Evolutionary conservation across 2,113 vertebrate species (phyloP), one percentile per base, ranked within the genome.

Genomic region (Himantopus leucocephalus): DNA sequence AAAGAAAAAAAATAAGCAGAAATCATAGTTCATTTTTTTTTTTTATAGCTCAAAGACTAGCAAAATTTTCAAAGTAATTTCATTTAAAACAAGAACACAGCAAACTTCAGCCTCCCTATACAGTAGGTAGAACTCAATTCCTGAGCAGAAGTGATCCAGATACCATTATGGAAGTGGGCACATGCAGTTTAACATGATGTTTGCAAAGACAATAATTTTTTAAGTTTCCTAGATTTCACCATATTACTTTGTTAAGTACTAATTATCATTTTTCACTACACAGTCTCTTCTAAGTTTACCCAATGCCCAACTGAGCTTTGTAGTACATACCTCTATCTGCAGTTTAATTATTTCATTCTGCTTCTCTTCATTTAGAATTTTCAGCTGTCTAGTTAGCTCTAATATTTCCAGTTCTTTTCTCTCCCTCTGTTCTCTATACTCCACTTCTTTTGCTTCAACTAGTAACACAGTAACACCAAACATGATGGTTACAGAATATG

Each of bases 331-430:
- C 99, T 99, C 99, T 98, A 99, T 98, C 75, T 99, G 99, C 67
- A 99, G 87, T 97, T 98, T 99, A 48, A 99, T 97, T 27, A 99
- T 98, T 97, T 99, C 99, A 62, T 97, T 99, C 97, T 99, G 98
- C 59, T 98, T 99, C 97, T 99, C 98, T 89, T 98, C 98, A 92
- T 99, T 99, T 96, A 99, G 98, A 72, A 97, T 98, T 96, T 94
- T 98, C 92, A 99, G 96, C 91, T 97, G 99, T 90, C 34, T 97
- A 66, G 96, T 99, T 97, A 99, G 95, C 73, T 98, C 98, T 84
- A 98, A 85, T 97, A 99, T 94, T 85, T 98, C 97, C 37, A 95
- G 14, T 50, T 99, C 98, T 74, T 98, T 99, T 88, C 97, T 97
- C 78, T 98, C 98, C 85, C 98, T 96, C 59, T 98, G 81, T 67